Evolutionary conservation across 2,113 vertebrate genomes (phyloP).

Genomic region (Cervus canadensis): DNA sequence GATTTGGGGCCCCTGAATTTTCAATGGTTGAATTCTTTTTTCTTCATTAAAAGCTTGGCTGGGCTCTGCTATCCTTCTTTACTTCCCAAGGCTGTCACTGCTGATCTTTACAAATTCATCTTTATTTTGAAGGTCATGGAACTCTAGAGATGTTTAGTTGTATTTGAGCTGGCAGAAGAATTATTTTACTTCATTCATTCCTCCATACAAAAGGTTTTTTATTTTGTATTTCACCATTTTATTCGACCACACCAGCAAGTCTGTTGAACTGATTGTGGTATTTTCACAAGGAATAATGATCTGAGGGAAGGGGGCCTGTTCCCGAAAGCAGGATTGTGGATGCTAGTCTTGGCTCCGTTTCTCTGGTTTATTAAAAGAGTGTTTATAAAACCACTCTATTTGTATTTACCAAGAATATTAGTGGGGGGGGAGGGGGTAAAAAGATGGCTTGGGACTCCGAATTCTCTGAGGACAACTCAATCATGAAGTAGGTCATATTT

Average conservation of each 20-base stretch:
- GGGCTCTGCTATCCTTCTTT: slow-evolving; percentile 47
- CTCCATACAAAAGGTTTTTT: slow-evolving; percentile 68
- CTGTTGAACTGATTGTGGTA: slow-evolving; percentile 68
- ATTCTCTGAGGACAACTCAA: slow-evolving; percentile 60
- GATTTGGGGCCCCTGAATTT: slow-evolving; percentile 12
- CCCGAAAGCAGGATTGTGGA: slow-evolving; percentile 58
- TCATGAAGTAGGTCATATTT: slow-evolving; percentile 47
- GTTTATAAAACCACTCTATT: slow-evolving; percentile 71
- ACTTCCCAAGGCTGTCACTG: slow-evolving; percentile 51
- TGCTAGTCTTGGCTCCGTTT: slow-evolving; percentile 69
- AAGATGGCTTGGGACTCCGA: slow-evolving; percentile 47
- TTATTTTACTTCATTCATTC: slow-evolving; percentile 70
- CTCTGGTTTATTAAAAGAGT: slow-evolving; percentile 71
- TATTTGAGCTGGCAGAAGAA: slow-evolving; percentile 66
- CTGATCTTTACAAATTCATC: slow-evolving; percentile 68
- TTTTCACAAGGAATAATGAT: slow-evolving; percentile 72
- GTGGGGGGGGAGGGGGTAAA: slow-evolving; percentile 1
- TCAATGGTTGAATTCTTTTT: slow-evolving; percentile 57
- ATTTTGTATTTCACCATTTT: slow-evolving; percentile 67
- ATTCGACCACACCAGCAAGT: slow-evolving; percentile 64
- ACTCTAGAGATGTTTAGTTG: slow-evolving; percentile 56
- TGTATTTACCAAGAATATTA: slow-evolving; percentile 70
- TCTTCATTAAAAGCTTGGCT: slow-evolving; percentile 41
- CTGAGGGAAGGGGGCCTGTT: slow-evolving; percentile 55
- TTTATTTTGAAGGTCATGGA: slow-evolving; percentile 65